Conservation (phyloP, 2,888 invertebrate species). For the Agelastica alni region DNA sequence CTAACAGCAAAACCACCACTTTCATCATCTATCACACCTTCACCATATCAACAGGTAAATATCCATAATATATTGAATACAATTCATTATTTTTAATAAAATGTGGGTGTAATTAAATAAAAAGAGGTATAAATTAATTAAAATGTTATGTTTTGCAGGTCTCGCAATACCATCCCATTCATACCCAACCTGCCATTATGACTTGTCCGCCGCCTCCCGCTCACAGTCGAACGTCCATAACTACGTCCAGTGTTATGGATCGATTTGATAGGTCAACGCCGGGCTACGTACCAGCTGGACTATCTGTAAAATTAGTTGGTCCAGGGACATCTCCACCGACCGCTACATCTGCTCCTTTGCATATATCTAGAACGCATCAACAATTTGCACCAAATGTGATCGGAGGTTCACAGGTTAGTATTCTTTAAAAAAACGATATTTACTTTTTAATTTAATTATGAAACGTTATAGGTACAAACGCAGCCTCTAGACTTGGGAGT, state of each 20-base stretch:
- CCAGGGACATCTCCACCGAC: constrained; percentile 60
- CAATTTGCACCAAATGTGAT: constrained; percentile 32
- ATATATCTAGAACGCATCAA: constrained; percentile 50
- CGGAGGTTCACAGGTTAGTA: constrained; percentile 52
- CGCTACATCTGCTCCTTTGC: constrained; percentile 54
- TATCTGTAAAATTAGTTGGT: constrained; percentile 52
- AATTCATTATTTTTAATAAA: too few species aligned
- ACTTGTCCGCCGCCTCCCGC: constrained; percentile 64
- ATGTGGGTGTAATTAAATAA: too few species aligned
- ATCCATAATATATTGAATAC: not conserved
- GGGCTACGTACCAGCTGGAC: constrained; percentile 47
- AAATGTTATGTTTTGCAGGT: constrained; percentile 26
- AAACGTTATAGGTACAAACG: constrained; percentile 64
- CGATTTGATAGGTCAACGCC: constrained; percentile 33
- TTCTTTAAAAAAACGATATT: not conserved
- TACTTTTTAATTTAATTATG: not conserved
- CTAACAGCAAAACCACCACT: constrained; percentile 62
- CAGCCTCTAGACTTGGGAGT: constrained; percentile 80
- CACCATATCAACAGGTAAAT: constrained; percentile 56
- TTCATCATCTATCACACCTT: constrained; percentile 57
- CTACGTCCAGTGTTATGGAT: constrained; percentile 33
- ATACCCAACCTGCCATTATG: constrained; percentile 51
- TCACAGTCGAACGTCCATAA: constrained; percentile 51
- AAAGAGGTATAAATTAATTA: constrained; percentile 9
- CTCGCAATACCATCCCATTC: constrained; percentile 56